These are phyloP conservation scores for Amphipyra tragopoginis DNA, from an alignment of 2,888 invertebrate genomes.

Conservation along the genomic window DNA sequence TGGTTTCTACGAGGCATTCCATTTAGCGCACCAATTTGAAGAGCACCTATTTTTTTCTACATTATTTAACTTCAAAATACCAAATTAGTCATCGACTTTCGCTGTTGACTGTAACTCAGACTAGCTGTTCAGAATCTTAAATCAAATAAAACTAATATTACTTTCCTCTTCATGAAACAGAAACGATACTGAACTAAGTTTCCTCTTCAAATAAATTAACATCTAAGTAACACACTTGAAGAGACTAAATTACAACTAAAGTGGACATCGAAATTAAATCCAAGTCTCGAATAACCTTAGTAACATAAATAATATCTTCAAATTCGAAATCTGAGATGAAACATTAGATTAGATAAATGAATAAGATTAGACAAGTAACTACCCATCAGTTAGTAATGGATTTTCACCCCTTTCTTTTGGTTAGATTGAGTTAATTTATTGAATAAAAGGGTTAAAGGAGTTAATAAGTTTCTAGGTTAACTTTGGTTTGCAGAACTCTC, in stretches of 20 bases:
- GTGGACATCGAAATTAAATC: neutral
- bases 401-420: constrained; percentile 41
- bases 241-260: constrained; percentile 12
- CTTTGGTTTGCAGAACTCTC: no score
- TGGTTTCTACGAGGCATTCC: no score
- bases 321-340: constrained; percentile 23
- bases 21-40: no score
- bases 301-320: constrained; percentile 41
- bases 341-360: constrained; percentile 50
- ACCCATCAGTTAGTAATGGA: constrained; percentile 41
- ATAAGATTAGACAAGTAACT: constrained; percentile 43
- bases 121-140: no score
- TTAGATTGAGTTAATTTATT: constrained; percentile 41
- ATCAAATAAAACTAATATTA: neutral
- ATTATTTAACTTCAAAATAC: no score
- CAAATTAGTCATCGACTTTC: no score
- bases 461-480: constrained; percentile 1
- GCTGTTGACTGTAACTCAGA: no score
- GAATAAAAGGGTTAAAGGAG: constrained; percentile 25
- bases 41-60: no score
- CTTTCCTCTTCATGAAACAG: constrained; percentile 1
- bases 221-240: constrained; percentile 22
- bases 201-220: constrained; percentile 19
- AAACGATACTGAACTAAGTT: constrained; percentile 28
- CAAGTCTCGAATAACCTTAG: constrained; percentile 3